phyloP scores from a whole-genome alignment of 1,140 invertebrate species.

The Bombus polaris region DNA sequence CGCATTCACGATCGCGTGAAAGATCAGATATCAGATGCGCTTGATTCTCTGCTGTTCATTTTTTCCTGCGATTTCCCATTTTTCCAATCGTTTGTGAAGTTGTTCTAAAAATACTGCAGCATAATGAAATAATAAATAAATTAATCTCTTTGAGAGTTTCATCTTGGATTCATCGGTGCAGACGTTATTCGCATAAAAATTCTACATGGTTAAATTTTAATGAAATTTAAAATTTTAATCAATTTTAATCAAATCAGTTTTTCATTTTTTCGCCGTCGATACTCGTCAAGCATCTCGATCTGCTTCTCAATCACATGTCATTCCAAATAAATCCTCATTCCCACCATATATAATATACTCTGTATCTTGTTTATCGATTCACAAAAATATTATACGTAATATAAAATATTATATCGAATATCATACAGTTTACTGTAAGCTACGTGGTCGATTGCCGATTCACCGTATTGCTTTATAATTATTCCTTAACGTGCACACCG shows the following conservation, averaged over 20 bases:
- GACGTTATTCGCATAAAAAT: no score
- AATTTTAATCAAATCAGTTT: neutral
- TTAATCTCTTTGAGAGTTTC: no score
- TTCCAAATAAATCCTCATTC: neutral
- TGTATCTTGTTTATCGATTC: neutral
- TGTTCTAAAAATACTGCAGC: no score
- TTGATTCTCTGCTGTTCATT: neutral
- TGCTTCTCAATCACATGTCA: no score
- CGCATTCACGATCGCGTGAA: neutral
- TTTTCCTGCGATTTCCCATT: neutral
- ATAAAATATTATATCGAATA: no score
- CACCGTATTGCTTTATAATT: constrained; percentile 11
- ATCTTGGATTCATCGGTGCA: no score
- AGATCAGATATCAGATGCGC: neutral
- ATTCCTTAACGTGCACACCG: neutral
- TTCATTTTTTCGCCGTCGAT: no score
- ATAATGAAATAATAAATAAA: no score
- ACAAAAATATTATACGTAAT: neutral
- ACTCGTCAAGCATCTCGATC: no score
- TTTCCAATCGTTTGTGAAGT: neutral
- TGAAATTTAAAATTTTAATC: no score
- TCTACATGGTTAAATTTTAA: neutral
- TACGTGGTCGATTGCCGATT: neutral
- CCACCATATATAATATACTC: neutral
- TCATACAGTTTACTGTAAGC: neutral